A percentile compares a stretch with the other conserved stretches of the same genome.
phyloP scores from a whole-genome alignment of 2,888 invertebrate species.

The Spisula solida region DNA sequence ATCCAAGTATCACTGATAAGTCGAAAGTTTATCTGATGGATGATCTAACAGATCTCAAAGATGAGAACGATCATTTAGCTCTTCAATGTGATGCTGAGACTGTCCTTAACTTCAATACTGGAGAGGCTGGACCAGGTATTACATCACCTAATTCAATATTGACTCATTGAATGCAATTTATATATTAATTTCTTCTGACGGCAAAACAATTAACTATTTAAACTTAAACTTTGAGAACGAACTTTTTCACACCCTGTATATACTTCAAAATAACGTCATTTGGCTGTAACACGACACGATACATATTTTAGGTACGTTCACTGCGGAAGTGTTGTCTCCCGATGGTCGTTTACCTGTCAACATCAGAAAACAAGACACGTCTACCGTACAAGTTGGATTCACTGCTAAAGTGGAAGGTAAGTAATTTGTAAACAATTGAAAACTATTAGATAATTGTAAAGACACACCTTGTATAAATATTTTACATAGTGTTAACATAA shows the following conservation, averaged over 20 bases:
- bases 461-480: no score
- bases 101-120: conserved; percentile 93
- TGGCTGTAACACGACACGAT: no score
- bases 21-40: conserved; percentile 92
- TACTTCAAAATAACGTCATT: no score
- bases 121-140: conserved; percentile 93
- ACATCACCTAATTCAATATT: not conserved
- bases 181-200: no score
- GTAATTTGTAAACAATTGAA: not conserved
- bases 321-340: conserved; percentile 89
- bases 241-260: no score
- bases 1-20: conserved; percentile 92
- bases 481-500: no score
- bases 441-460: no score
- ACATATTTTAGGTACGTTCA: conserved; percentile 90
- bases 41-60: conserved; percentile 94
- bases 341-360: conserved; percentile 89
- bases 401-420: conserved; percentile 85
- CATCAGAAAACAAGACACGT: conserved; percentile 83
- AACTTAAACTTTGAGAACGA: no score
- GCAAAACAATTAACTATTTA: no score
- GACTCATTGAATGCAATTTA: no score
- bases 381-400: conserved; percentile 89
- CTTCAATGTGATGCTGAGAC: conserved; percentile 88
- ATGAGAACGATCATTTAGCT: conserved; percentile 89